Evolutionary conservation across 2,888 invertebrate species (phyloP).

Genomic region (Caenorhabditis auriculariae): DNA sequence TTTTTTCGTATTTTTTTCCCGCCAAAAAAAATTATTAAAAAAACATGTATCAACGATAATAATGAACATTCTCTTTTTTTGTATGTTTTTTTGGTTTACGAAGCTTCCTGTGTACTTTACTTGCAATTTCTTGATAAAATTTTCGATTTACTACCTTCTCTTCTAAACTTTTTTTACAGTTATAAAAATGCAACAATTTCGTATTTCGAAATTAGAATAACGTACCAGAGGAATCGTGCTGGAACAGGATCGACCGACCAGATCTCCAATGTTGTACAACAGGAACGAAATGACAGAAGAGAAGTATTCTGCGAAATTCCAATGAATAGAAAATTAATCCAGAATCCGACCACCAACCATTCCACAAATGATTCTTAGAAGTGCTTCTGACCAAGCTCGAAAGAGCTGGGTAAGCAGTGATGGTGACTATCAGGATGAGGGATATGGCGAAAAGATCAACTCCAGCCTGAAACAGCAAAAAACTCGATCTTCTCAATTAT

Average conservation of each 20-base stretch:
- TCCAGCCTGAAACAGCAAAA: slow-evolving; percentile 3
- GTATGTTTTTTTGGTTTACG: too few relatives aligned
- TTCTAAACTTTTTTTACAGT: too few relatives aligned
- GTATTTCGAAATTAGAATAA: not conserved
- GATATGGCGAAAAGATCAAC: slow-evolving; percentile 14
- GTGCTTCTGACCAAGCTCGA: slow-evolving; percentile 36
- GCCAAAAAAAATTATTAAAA: too few relatives aligned
- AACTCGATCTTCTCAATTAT: not conserved
- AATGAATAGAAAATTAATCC: not conserved
- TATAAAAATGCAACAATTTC: too few relatives aligned
- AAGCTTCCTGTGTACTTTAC: too few relatives aligned
- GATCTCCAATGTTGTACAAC: slow-evolving; percentile 40
- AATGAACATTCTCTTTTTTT: too few relatives aligned
- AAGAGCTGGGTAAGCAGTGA: slow-evolving; percentile 41
- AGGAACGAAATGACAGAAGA: slow-evolving; percentile 42
- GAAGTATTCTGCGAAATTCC: slow-evolving; percentile 38
- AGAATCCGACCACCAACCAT: slow-evolving; percentile 11
- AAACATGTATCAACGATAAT: too few relatives aligned
- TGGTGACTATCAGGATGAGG: slow-evolving; percentile 29
- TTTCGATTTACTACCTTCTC: too few relatives aligned
- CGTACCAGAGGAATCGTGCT: slow-evolving; percentile 25
- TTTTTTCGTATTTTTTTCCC: too few relatives aligned
- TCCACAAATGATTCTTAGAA: slow-evolving; percentile 37
- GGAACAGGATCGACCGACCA: slow-evolving; percentile 31
- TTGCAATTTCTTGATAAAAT: too few relatives aligned